Evolutionary conservation across 2,888 invertebrate genomes (phyloP).

Genomic region (Horisme vitalbata): DNA sequence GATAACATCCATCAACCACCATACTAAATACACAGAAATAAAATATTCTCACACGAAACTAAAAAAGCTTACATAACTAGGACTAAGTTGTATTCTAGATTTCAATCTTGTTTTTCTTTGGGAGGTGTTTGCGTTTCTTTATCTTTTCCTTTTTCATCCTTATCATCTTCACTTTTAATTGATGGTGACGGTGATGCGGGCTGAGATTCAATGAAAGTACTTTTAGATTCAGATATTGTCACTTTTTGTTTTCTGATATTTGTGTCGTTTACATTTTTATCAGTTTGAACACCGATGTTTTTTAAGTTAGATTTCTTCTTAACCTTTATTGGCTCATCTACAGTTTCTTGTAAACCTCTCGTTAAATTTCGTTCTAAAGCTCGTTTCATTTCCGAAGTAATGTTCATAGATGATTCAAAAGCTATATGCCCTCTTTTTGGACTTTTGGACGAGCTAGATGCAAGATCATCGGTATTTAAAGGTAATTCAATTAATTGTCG

Average conservation of each 20-base stretch:
- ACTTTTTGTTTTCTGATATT: conserved; percentile 37
- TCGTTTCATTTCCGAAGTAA: conserved; percentile 35
- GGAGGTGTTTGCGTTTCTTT: conserved; percentile 45
- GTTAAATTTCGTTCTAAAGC: conserved; percentile 23
- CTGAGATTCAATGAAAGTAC: neutral
- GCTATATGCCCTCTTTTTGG: conserved; percentile 15
- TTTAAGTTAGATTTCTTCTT: conserved; percentile 48
- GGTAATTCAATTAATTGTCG: conserved; percentile 24
- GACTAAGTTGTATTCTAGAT: neutral
- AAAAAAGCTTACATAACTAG: too few relatives aligned
- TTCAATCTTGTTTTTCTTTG: conserved; percentile 58
- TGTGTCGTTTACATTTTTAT: conserved; percentile 20
- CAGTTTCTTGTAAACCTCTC: neutral
- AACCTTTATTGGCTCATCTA: neutral
- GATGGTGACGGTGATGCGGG: conserved; percentile 12
- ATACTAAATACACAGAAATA: too few relatives aligned
- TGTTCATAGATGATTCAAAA: conserved; percentile 35
- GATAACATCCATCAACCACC: too few relatives aligned
- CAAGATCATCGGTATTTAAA: neutral
- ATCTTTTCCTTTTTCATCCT: conserved; percentile 19
- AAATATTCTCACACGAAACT: too few relatives aligned
- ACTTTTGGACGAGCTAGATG: conserved; percentile 2
- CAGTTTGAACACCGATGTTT: conserved; percentile 46
- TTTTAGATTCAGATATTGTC: conserved; percentile 42
- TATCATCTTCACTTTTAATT: neutral